phyloP scores from a whole-genome alignment of 1,140 invertebrate species.

The Phocides pigmalion region DNA sequence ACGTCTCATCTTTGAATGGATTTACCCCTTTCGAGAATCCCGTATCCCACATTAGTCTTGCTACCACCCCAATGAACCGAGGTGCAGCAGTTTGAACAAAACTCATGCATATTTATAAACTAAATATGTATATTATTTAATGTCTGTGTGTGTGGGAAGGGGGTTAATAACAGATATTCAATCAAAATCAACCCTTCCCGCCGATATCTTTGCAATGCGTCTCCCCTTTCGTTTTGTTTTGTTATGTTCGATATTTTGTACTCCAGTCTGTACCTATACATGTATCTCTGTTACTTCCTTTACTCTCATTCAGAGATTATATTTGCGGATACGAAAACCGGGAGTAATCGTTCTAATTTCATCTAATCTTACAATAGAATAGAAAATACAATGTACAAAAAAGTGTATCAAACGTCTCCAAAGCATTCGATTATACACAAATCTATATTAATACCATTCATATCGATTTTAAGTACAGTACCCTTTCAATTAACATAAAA shows the following conservation, averaged over 20 bases:
- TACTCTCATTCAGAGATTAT: constrained; percentile 5
- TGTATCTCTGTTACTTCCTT: constrained; percentile 35
- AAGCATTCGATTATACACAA: no score
- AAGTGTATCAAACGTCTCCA: no score
- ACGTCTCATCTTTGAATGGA: constrained; percentile 15
- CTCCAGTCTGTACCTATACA: constrained; percentile 39
- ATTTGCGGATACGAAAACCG: no score
- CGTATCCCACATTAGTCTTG: constrained; percentile 25
- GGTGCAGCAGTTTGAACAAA: constrained; percentile 66
- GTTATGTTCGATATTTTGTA: constrained; percentile 47
- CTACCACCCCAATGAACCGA: constrained; percentile 37
- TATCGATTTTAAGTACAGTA: no score
- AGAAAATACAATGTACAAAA: no score
- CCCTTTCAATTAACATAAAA: no score
- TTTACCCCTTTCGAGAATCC: constrained; percentile 10
- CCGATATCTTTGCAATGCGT: constrained; percentile 73
- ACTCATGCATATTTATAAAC: constrained; percentile 82
- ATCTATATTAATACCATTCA: no score
- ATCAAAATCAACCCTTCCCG: constrained; percentile 80
- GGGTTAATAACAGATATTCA: constrained; percentile 82
- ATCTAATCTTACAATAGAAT: no score
- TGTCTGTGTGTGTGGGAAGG: constrained; percentile 69
- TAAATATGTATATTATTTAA: constrained; percentile 76
- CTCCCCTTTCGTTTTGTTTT: constrained; percentile 68
- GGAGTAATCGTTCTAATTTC: no score